Base-by-base conservation (phyloP, 2,888 invertebrate species). In the Mythimna ferrago region DNA sequence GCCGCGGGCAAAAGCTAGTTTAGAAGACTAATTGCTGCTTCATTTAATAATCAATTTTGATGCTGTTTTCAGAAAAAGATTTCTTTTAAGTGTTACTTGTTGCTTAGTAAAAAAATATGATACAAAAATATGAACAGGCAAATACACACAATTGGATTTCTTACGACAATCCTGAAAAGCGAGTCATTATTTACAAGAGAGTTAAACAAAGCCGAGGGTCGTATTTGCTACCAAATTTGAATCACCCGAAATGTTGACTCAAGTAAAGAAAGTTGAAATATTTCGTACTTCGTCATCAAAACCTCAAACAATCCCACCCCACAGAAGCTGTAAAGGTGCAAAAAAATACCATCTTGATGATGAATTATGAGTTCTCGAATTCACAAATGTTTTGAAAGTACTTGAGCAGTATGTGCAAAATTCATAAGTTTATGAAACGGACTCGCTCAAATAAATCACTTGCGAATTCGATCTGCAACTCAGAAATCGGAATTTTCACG, bases 231-330 rank as follows among this genome's bases (percentile, higher is more conserved):
- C 44, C 32, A 58, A 35, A 21, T 41, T 56, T 69, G 41, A 61
- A 61, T 56, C 54, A 61, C 21, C 19, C 60, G 6, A 61, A 69
- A 21, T 51, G 48, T 69, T 51, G 5, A 70, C n/a, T 57, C 54
- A 77, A 68, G 54, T 56, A 76, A 77, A 70, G 77, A 70, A 74
- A 69, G 38, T 21, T 32, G 16, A 61, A 77, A 57, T 62, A 62
- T 70, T 77, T 51, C 32, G 10, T 54, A 64, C 72, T 57, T 53
- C 65, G 56, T 66, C 73, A 73, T 35, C 19, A 19, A 48, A 53
- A 14, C 44, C 38, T 38, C 54, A 79, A 78, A 73, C 56, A 79
- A 14, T 44, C 61, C 51, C 51, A 57, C 26, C 61, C 51, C 54
- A 57, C 26, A 48, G 44, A 78, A 78, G 35, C 53, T 53, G 41